These are phyloP conservation scores for Bembecia ichneumoniformis DNA, from an alignment of 2,888 invertebrate species.

Conservation along the genomic window DNA sequence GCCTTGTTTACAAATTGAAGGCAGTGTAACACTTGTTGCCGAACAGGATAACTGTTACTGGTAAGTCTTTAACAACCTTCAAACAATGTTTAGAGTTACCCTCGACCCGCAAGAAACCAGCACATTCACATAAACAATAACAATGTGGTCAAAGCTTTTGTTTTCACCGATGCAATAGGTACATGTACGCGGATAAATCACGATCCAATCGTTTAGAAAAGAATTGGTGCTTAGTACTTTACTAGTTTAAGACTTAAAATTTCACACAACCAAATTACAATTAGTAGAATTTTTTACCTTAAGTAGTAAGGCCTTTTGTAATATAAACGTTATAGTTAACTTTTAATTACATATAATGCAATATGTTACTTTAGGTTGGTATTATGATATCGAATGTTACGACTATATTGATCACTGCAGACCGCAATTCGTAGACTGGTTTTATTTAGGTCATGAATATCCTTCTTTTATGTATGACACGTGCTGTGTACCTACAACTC, in stretches of 20 bases:
- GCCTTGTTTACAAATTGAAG: constrained; percentile 57
- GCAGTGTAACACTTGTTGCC: constrained; percentile 34
- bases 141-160: constrained; percentile 36
- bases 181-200: too few relatives aligned
- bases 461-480: constrained; percentile 18
- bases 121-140: constrained; percentile 32
- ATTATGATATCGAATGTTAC: too few relatives aligned
- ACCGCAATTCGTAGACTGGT: constrained; percentile 26
- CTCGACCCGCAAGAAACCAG: background rate
- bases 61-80: constrained; percentile 29
- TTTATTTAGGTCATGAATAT: constrained; percentile 53
- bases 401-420: too few relatives aligned
- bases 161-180: constrained; percentile 23
- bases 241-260: too few relatives aligned
- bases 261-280: too few relatives aligned
- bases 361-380: background rate
- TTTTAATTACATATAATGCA: background rate
- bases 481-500: background rate
- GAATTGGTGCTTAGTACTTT: too few relatives aligned
- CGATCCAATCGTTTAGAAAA: too few relatives aligned
- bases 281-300: constrained; percentile 11
- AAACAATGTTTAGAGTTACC: background rate
- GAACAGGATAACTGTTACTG: constrained; percentile 50
- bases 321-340: background rate
- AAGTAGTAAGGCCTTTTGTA: background rate